These are phyloP conservation scores for Dromococcyx pavoninus DNA, from an alignment of 2,797 vertebrate species.

Conservation along the genomic window DNA sequence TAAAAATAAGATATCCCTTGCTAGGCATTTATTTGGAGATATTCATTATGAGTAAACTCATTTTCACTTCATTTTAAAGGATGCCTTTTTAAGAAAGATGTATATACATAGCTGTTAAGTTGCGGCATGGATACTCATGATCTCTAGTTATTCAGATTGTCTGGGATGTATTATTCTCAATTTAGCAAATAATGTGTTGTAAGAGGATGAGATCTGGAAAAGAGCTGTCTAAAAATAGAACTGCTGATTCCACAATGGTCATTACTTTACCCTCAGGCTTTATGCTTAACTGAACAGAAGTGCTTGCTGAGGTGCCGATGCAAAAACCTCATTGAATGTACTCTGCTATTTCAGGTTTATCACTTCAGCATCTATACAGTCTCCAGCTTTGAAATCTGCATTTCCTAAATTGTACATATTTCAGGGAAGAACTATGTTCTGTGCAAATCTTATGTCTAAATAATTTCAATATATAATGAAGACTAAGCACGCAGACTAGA, in stretches of 20 bases:
- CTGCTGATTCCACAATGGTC: slow-evolving; percentile 35
- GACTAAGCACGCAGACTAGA: background rate
- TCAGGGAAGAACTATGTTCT: background rate
- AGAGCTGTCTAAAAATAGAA: slow-evolving; percentile 62
- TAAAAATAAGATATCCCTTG: slow-evolving; percentile 32
- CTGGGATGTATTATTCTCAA: slow-evolving; percentile 1
- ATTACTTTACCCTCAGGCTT: slow-evolving; percentile 46
- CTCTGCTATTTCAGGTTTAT: slow-evolving; percentile 19
- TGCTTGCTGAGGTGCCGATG: slow-evolving; percentile 21
- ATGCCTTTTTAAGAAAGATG: background rate
- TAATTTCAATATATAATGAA: background rate
- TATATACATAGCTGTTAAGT: background rate
- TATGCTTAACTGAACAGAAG: slow-evolving; percentile 49
- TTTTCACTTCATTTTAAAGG: background rate
- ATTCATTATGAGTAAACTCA: background rate
- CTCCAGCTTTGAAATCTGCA: slow-evolving; percentile 2
- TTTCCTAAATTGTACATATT: background rate
- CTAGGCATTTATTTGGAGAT: background rate
- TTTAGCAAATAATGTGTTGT: slow-evolving; percentile 11
- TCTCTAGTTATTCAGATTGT: background rate
- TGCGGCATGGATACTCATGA: background rate
- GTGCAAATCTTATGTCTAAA: background rate
- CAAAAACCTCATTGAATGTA: slow-evolving; percentile 36
- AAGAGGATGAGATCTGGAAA: slow-evolving; percentile 3
- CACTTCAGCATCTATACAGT: slow-evolving; percentile 4